A percentile compares a stretch with the other conserved stretches of the same genome.
phyloP scores from a whole-genome alignment of 2,113 vertebrate genomes.

The Girardinichthys multiradiatus region DNA sequence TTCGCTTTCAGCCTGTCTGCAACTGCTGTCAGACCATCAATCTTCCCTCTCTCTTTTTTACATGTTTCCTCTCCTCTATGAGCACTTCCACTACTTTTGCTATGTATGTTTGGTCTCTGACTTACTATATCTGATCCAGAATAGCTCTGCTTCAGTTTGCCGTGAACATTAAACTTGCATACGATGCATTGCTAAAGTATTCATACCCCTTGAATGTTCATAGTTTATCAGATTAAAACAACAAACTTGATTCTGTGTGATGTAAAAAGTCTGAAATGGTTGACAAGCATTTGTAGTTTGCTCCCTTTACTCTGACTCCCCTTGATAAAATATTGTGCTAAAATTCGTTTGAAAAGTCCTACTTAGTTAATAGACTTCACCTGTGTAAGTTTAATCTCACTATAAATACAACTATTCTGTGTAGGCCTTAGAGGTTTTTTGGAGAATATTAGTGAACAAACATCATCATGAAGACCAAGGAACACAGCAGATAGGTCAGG shows the following conservation, averaged over 20 bases:
- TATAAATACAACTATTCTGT: neutral
- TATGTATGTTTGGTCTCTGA: conserved; percentile 34
- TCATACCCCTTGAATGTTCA: neutral
- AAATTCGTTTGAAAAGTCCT: neutral
- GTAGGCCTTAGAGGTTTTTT: neutral
- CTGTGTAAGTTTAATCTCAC: neutral
- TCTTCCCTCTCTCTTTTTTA: conserved; percentile 42
- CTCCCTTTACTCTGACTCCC: neutral
- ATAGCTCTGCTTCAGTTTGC: conserved; percentile 12
- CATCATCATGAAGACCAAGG: neutral
- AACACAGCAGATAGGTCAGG: neutral
- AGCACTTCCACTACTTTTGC: conserved; percentile 14
- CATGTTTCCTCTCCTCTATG: conserved; percentile 23
- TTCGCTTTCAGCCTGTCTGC: conserved; percentile 61
- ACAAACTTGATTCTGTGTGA: neutral
- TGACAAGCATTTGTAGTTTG: neutral
- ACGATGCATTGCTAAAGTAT: neutral
- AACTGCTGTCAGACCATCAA: conserved; percentile 67
- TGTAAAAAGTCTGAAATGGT: neutral
- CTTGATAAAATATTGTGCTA: neutral
- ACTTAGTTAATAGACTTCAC: neutral
- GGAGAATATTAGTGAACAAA: too few species aligned
- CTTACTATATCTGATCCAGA: conserved; percentile 36
- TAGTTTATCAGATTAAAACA: neutral
- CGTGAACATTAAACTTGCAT: conserved; percentile 8